phyloP scores from a whole-genome alignment of 1,140 invertebrate genomes.

The Brachionus paranguensis region DNA sequence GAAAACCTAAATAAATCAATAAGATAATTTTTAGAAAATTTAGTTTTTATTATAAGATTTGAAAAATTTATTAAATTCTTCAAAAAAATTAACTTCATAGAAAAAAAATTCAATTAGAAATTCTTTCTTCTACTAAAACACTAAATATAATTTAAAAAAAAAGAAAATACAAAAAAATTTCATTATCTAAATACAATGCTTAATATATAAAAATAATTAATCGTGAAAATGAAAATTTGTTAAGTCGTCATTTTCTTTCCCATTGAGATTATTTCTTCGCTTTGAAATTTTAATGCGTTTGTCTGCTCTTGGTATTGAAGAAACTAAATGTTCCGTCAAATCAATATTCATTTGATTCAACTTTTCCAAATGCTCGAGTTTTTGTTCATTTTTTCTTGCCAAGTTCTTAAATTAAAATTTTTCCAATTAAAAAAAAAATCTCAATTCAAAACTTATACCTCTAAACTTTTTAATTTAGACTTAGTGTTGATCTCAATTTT shows the following conservation, averaged over 20 bases:
- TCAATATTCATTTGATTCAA: constrained; percentile 45
- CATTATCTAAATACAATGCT: not conserved
- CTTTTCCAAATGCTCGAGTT: constrained; percentile 42
- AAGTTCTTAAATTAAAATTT: constrained; percentile 44
- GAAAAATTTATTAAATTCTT: too few relatives aligned
- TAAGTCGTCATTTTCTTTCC: not conserved
- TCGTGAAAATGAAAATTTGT: constrained; percentile 12
- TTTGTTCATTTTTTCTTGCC: constrained; percentile 43
- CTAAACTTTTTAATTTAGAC: constrained; percentile 12
- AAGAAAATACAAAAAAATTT: not conserved
- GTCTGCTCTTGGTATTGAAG: constrained; percentile 42
- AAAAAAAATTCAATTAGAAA: too few relatives aligned
- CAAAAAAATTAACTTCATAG: too few relatives aligned
- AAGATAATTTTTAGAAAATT: too few relatives aligned
- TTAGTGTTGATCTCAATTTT: constrained; percentile 34
- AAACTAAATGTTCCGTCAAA: constrained; percentile 44
- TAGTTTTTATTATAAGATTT: too few relatives aligned
- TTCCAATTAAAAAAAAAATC: not conserved
- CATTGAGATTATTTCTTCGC: not conserved
- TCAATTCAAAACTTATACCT: not conserved
- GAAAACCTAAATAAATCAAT: too few relatives aligned
- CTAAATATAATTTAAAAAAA: not conserved
- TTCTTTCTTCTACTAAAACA: too few relatives aligned
- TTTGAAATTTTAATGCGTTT: constrained; percentile 44
- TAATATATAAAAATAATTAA: not conserved